These are phyloP conservation scores for Caenorhabditis plicata DNA, from an alignment of 2,888 invertebrate species.

Conservation along the genomic window DNA sequence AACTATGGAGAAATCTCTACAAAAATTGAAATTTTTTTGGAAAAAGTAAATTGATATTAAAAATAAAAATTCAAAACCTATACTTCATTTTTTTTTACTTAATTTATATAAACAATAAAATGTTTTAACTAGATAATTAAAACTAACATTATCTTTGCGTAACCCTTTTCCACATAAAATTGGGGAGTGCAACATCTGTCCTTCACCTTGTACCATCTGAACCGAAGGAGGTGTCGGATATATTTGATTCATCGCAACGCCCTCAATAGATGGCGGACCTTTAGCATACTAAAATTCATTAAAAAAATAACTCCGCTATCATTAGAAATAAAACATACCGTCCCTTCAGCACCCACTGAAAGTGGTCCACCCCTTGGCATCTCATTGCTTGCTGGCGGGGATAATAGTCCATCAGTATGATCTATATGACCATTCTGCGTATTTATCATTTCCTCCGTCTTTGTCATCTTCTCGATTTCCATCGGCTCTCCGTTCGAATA, in stretches of 20 bases:
- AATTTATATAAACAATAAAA: too few relatives aligned
- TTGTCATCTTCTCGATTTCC: not conserved
- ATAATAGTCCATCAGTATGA: conserved; percentile 41
- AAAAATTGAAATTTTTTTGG: too few relatives aligned
- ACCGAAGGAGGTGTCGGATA: conserved; percentile 64
- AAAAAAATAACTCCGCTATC: too few relatives aligned
- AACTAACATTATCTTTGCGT: too few relatives aligned
- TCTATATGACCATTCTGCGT: conserved; percentile 8
- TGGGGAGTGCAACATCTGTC: conserved; percentile 15
- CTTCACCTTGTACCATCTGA: conserved; percentile 26
- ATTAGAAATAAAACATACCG: too few relatives aligned
- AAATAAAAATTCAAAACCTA: too few relatives aligned
- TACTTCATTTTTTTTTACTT: too few relatives aligned
- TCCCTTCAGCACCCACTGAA: conserved; percentile 18
- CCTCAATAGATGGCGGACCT: conserved; percentile 39
- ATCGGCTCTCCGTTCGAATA: conserved; percentile 9
- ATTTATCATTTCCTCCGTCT: not conserved
- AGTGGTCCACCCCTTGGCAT: conserved; percentile 34
- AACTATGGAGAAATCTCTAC: too few relatives aligned
- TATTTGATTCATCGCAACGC: conserved; percentile 49
- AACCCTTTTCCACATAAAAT: not conserved
- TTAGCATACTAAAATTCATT: not conserved
- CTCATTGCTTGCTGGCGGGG: conserved; percentile 61
- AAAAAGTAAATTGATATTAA: too few relatives aligned
- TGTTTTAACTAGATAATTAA: too few relatives aligned